A percentile compares a stretch with the other conserved stretches of the same genome.
phyloP scores from a whole-genome alignment of 2,797 vertebrate genomes.

The Spheniscus humboldti region DNA sequence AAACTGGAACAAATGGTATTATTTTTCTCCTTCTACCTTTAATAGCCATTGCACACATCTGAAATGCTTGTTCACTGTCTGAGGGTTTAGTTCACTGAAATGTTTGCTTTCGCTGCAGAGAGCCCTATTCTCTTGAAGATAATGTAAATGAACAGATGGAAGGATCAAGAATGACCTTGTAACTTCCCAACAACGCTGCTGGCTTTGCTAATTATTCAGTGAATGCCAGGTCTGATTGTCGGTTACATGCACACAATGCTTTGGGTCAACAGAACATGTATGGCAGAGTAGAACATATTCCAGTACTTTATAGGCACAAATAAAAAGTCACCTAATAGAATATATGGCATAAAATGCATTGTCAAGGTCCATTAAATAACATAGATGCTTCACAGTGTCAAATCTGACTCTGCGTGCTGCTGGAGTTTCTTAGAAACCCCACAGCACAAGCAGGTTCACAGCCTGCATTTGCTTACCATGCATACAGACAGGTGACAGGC shows the following conservation, averaged over 20 bases:
- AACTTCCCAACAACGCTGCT: not conserved
- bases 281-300: not conserved
- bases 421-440: not conserved
- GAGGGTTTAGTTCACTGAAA: not conserved
- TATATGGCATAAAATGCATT: not conserved
- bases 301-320: not conserved
- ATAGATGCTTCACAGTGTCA: not conserved
- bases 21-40: not conserved
- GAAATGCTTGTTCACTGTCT: not conserved
- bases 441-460: too few relatives aligned
- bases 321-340: not conserved
- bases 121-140: not conserved
- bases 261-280: fast-evolving
- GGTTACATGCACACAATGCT: not conserved
- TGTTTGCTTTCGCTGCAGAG: not conserved
- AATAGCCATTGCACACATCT: not conserved
- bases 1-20: not conserved
- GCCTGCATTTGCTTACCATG: not conserved
- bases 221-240: not conserved
- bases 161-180: not conserved
- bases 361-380: not conserved
- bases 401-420: fast-evolving
- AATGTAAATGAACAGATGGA: not conserved
- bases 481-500: not conserved
- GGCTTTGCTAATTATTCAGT: not conserved